Conservation (phyloP, 2,113 vertebrate genomes). For the Ammodytes dubius region DNA sequence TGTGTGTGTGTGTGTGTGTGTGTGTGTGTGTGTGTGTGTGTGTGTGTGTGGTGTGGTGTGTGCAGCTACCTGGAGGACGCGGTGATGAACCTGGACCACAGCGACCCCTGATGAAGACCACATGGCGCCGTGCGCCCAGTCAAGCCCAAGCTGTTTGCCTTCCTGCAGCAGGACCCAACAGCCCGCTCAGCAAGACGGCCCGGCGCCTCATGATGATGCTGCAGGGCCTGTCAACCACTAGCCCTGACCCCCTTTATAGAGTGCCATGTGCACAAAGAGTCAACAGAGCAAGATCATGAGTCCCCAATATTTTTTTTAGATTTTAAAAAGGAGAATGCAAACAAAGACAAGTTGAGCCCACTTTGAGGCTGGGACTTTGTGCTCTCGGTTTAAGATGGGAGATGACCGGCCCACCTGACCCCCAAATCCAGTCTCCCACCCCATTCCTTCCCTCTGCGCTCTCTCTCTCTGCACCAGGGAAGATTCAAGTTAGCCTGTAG, state of each 20-base stretch:
- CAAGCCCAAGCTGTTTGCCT: conserved; percentile 93
- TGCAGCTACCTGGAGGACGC: conserved; percentile 96
- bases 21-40: neutral
- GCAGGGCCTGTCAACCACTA: conserved; percentile 94
- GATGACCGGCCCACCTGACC: neutral
- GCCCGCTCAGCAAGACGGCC: conserved; percentile 89
- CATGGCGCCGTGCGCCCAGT: conserved; percentile 96
- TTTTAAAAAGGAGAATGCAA: conserved; percentile 19
- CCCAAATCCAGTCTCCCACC: neutral
- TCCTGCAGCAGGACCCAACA: conserved; percentile 94
- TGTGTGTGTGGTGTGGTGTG: conserved; percentile 4
- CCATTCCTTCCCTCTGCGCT: neutral
- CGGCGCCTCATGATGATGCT: conserved; percentile 97
- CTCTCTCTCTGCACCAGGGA: conserved; percentile 8
- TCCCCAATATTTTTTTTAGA: conserved; percentile 3
- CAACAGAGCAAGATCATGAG: neutral
- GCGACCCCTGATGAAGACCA: conserved; percentile 95
- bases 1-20: neutral
- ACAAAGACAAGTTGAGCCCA: neutral
- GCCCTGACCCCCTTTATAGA: neutral
- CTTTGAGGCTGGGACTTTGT: neutral
- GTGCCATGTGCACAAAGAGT: neutral
- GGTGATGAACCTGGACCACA: conserved; percentile 96
- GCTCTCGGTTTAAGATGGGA: neutral
- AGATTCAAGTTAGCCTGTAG: conserved; percentile 21